Conservation (phyloP, 2,113 vertebrate species). For the Poeciliopsis prolifica region DNA sequence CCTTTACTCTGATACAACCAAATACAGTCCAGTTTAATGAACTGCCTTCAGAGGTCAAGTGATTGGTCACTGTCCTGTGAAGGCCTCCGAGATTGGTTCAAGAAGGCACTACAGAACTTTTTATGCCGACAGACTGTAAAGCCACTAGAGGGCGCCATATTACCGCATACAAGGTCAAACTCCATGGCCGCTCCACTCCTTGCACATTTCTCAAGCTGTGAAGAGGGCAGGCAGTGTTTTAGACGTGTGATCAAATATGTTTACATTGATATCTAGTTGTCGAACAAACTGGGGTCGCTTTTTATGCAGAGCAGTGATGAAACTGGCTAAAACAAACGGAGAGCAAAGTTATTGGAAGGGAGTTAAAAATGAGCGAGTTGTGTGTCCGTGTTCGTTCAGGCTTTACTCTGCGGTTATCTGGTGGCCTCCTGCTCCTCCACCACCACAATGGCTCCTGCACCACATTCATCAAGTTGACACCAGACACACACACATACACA, state of each 20-base stretch:
- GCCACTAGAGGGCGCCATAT: slow-evolving; percentile 49
- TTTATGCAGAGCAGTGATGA: slow-evolving; percentile 33
- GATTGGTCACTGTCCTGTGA: too few species aligned
- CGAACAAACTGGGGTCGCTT: slow-evolving; percentile 1
- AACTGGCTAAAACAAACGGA: slow-evolving; percentile 28
- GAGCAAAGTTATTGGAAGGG: slow-evolving; percentile 36
- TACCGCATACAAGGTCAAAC: slow-evolving; percentile 24
- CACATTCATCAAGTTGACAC: slow-evolving; percentile 75
- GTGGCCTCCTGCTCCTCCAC: slow-evolving; percentile 67
- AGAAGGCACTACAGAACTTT: too few species aligned
- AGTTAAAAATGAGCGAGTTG: slow-evolving; percentile 40
- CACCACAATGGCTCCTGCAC: slow-evolving; percentile 64
- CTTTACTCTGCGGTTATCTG: slow-evolving; percentile 70
- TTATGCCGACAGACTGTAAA: neutral
- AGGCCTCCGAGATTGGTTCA: too few species aligned
- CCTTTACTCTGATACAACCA: too few species aligned
- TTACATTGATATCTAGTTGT: neutral
- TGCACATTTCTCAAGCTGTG: neutral
- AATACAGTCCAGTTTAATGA: too few species aligned
- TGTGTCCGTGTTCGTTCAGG: slow-evolving; percentile 34
- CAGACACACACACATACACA: slow-evolving; percentile 32
- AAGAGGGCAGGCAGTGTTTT: too few species aligned
- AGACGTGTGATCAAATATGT: neutral
- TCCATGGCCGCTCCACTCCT: slow-evolving; percentile 6
- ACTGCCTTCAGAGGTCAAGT: too few species aligned